Conservation (phyloP, 2,113 vertebrate species). For the Anguilla rostrata region DNA sequence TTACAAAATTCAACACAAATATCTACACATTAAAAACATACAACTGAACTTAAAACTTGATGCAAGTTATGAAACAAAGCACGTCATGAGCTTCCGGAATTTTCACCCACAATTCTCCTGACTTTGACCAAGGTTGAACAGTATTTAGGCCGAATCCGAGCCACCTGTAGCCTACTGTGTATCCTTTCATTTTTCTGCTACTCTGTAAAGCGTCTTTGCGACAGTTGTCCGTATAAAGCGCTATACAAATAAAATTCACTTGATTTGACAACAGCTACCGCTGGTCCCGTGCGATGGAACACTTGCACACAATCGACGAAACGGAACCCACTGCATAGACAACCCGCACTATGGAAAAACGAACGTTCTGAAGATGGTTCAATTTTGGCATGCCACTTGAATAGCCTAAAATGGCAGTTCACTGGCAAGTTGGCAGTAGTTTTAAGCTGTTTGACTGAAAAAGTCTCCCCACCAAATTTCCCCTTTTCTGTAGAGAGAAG, state of each 20-base stretch:
- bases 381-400: neutral
- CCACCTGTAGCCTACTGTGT: neutral
- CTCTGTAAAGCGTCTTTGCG: no score
- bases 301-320: slow-evolving; percentile 26
- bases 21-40: slow-evolving; percentile 84
- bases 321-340: slow-evolving; percentile 30
- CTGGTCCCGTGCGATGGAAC: slow-evolving; percentile 18
- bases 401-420: slow-evolving; percentile 1
- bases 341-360: slow-evolving; percentile 33
- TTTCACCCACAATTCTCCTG: slow-evolving; percentile 74
- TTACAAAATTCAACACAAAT: slow-evolving; percentile 93
- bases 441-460: neutral
- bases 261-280: neutral
- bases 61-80: slow-evolving; percentile 96
- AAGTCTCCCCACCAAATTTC: neutral
- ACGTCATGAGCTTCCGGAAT: slow-evolving; percentile 85
- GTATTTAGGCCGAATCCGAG: slow-evolving; percentile 34
- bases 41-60: slow-evolving; percentile 95
- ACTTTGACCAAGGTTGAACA: slow-evolving; percentile 42
- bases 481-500: neutral
- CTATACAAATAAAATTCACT: no score
- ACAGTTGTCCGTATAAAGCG: no score
- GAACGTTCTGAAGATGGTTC: neutral
- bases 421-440: neutral
- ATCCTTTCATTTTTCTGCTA: neutral